Evolutionary conservation across 2,113 vertebrate genomes (phyloP), one percentile per base, ranked within the genome.

Genomic region (Cettia cetti): DNA sequence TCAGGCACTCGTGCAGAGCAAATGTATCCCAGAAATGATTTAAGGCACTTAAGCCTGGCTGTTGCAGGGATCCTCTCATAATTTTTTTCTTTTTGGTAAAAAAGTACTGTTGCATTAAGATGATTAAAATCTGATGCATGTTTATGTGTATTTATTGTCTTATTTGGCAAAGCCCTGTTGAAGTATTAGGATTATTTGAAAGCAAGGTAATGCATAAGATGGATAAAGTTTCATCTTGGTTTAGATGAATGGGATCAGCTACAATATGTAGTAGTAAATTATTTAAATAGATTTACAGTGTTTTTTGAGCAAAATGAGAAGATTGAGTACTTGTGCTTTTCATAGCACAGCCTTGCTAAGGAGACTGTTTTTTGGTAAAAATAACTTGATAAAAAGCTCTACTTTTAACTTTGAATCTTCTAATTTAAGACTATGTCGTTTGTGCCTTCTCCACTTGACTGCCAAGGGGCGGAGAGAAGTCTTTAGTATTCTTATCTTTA

Each of bases 181-280:
- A 75, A 74, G 9, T 66, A 30, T 54, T 66, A 70, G 72, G 64
- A 63, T 87, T 89, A 60, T 40, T 93, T 87, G 56, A 85, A 87
- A 88, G 53, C 40, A 76, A 72, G 52, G 52, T 75, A 52, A n/a
- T 47, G 21, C 2, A 1, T 65, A 66, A 50, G 44, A 42, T 68
- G 35, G 57, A 31, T 92, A 15, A 82, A 74, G 20, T 68, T 81
- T 71, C 53, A 80, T 65, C n/a, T 53, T 59, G 35, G 19, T 52
- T 49, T 64, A 71, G 69, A 56, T 84, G 57, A 92, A 75, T 75
- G 60, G 42, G 53, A 68, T 76, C 82, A 90, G 53, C 61, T 75
- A 21, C 90, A 85, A 68, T 47, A 75, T 12, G 35, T 76, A 61
- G 31, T 56, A 85, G 70, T 75, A 54, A 84, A 44, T 89, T 61